Percentiles rank a stretch among this genome's conserved stretches.
phyloP scores from a whole-genome alignment of 1,140 invertebrate genomes.

The Papilio helenus region DNA sequence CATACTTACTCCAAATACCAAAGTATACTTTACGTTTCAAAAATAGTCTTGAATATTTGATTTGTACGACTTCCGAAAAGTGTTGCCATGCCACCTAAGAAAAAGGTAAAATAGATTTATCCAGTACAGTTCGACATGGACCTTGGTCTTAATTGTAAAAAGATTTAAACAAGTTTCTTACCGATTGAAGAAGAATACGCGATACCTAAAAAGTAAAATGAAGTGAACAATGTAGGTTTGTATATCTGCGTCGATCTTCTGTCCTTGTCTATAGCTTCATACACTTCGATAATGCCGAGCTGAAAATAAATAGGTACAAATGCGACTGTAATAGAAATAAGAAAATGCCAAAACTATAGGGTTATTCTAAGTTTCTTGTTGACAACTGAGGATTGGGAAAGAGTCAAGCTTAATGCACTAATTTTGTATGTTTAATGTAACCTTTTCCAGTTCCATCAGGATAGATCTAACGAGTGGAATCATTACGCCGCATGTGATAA shows the following conservation, averaged over 20 bases:
- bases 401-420: not conserved
- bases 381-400: not conserved
- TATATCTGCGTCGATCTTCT: slow-evolving; percentile 31
- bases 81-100: slow-evolving; percentile 88
- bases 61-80: slow-evolving; percentile 93
- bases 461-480: slow-evolving; percentile 89
- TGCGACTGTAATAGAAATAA: not conserved
- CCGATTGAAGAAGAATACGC: slow-evolving; percentile 91
- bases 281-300: slow-evolving; percentile 68
- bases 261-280: slow-evolving; percentile 49
- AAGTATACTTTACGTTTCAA: slow-evolving; percentile 83
- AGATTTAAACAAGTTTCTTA: slow-evolving; percentile 43
- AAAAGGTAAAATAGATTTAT: slow-evolving; percentile 3
- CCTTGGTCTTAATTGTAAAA: not conserved
- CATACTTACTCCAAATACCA: not conserved
- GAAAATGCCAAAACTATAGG: not conserved
- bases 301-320: slow-evolving; percentile 60
- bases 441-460: slow-evolving; percentile 86
- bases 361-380: not conserved
- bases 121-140: not conserved
- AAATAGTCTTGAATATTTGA: slow-evolving; percentile 89
- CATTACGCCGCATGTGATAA: slow-evolving; percentile 90
- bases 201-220: slow-evolving; percentile 88
- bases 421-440: slow-evolving; percentile 51
- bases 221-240: slow-evolving; percentile 85